A percentile compares a stretch with the other conserved stretches of the same genome.
Evolutionary conservation across 1,140 invertebrate species (phyloP).

Genomic region (Bombus huntii): DNA sequence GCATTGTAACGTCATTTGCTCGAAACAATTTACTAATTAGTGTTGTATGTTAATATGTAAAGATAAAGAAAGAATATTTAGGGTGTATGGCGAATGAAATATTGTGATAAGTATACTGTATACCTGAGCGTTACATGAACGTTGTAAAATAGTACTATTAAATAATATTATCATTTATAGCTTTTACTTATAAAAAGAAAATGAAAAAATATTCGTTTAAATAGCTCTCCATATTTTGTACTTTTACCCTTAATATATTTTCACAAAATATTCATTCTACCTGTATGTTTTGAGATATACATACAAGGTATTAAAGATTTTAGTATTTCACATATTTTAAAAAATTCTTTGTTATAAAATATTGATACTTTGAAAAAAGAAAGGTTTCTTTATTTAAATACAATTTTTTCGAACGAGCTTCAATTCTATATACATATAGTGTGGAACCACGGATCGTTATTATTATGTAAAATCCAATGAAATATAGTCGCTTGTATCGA

Average conservation of each 20-base stretch:
- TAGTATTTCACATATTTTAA: conserved; percentile 3
- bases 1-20: conserved; percentile 22
- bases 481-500: conserved; percentile 8
- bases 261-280: conserved; percentile 45
- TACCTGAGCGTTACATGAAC: conserved; percentile 56
- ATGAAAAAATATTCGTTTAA: conserved; percentile 52
- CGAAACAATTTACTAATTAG: conserved; percentile 54
- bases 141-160: conserved; percentile 52
- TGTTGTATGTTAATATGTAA: conserved; percentile 54
- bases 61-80: conserved; percentile 40
- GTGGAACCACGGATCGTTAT: neutral
- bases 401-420: conserved; percentile 30
- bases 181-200: conserved; percentile 42
- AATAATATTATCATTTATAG: conserved; percentile 45
- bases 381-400: conserved; percentile 15
- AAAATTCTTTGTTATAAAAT: neutral
- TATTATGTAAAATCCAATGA: conserved; percentile 9
- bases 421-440: conserved; percentile 11
- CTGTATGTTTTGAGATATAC: neutral
- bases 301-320: neutral
- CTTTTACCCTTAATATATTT: conserved; percentile 66
- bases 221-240: conserved; percentile 62
- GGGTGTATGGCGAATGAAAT: conserved; percentile 60
- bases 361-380: neutral
- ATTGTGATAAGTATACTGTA: conserved; percentile 72